A percentile compares a stretch with the other conserved stretches of the same genome.
phyloP scores from a whole-genome alignment of 1,140 invertebrate genomes.

The Zaprionus gabonicus region DNA sequence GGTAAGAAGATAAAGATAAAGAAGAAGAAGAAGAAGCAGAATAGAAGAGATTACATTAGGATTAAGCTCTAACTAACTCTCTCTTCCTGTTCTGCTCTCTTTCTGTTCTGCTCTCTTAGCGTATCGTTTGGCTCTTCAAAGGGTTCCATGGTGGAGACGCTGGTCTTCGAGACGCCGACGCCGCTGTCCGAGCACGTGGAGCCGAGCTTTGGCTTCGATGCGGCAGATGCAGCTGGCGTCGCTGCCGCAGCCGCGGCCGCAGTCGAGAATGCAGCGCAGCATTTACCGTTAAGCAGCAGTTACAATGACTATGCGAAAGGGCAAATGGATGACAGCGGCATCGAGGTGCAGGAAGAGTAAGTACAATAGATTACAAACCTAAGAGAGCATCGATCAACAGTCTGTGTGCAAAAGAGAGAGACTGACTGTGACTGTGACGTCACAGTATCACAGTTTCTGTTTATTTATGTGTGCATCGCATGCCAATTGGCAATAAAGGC shows the following conservation, averaged over 20 bases:
- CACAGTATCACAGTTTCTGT: slow-evolving; percentile 73
- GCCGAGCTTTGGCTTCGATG: slow-evolving; percentile 77
- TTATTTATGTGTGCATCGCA: slow-evolving; percentile 17
- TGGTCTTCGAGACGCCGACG: slow-evolving; percentile 93
- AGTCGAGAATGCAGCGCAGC: slow-evolving; percentile 45
- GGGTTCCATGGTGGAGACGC: slow-evolving; percentile 97
- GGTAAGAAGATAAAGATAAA: slow-evolving; percentile 39
- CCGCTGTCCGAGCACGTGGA: slow-evolving; percentile 89
- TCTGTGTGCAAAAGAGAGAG: background rate
- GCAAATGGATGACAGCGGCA: slow-evolving; percentile 81
- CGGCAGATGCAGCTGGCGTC: slow-evolving; percentile 72
- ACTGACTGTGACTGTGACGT: background rate
- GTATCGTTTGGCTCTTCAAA: slow-evolving; percentile 97
- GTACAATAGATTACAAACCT: slow-evolving; percentile 63
- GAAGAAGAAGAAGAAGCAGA: background rate
- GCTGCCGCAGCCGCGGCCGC: slow-evolving; percentile 44
- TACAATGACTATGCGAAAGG: slow-evolving; percentile 64
- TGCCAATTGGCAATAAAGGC: slow-evolving; percentile 12
- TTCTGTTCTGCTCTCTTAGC: slow-evolving; percentile 85
- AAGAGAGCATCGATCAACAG: background rate
- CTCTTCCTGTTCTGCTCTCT: background rate
- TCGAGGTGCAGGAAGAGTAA: slow-evolving; percentile 86
- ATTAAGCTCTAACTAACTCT: background rate
- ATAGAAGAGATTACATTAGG: background rate
- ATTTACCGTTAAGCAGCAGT: slow-evolving; percentile 49